phyloP scores from a whole-genome alignment of 2,113 vertebrate species.

The Bolborhynchus lineola region DNA sequence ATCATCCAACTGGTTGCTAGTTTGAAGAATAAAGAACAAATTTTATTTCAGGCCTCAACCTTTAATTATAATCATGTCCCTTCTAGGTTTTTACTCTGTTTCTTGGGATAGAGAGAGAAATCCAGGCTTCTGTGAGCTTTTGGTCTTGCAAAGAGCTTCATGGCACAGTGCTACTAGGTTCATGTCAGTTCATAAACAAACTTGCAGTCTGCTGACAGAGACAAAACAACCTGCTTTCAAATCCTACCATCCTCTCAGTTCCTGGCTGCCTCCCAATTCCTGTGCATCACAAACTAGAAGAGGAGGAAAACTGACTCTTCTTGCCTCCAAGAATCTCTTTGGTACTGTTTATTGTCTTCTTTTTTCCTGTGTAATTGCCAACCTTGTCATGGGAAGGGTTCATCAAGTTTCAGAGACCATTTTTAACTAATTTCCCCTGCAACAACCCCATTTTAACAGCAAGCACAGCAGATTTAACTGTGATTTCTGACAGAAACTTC shows the following conservation, averaged over 20 bases:
- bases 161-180: neutral
- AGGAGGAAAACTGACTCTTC: neutral
- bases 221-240: neutral
- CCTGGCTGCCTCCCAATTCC: neutral
- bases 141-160: neutral
- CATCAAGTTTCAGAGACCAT: accelerated
- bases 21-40: neutral
- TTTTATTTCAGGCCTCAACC: neutral
- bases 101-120: neutral
- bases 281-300: neutral
- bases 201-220: neutral
- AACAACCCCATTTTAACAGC: neutral
- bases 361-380: neutral
- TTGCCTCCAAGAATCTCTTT: neutral
- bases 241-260: neutral
- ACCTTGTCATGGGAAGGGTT: neutral
- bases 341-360: neutral
- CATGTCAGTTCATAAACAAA: neutral
- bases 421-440: neutral
- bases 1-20: neutral
- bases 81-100: neutral
- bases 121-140: neutral
- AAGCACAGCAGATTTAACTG: neutral
- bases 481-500: neutral
- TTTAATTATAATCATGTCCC: neutral